Percentiles rank a stretch among this genome's conserved stretches.
These are phyloP conservation scores for Cephalopterus ornatus DNA, from an alignment of 2,113 vertebrate species.

Conservation along the genomic window DNA sequence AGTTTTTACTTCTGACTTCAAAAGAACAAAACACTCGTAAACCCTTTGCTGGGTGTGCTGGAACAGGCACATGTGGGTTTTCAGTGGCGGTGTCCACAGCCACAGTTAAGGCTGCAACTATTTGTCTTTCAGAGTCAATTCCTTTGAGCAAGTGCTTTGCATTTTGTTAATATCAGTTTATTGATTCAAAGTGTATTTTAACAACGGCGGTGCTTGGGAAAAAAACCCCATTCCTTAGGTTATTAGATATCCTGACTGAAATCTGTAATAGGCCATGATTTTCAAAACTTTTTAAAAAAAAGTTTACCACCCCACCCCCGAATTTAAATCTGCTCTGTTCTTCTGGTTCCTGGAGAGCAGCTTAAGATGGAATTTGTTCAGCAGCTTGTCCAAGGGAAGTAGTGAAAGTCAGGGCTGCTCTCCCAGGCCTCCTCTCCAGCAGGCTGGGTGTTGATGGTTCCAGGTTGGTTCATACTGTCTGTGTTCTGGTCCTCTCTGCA, in stretches of 20 bases:
- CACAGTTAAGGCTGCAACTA: background rate
- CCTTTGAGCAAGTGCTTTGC: background rate
- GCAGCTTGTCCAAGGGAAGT: background rate
- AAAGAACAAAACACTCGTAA: background rate
- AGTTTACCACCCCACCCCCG: fast-evolving
- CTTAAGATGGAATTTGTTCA: background rate
- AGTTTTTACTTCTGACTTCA: background rate
- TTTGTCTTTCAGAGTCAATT: background rate
- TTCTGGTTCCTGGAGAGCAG: background rate
- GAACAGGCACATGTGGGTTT: fast-evolving
- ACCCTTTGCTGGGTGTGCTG: background rate
- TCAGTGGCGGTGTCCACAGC: background rate
- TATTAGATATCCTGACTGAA: background rate
- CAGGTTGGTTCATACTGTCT: fast-evolving
- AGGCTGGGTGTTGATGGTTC: background rate
- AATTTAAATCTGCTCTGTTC: background rate
- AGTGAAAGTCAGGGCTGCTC: background rate
- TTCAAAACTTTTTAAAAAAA: background rate
- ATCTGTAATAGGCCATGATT: background rate
- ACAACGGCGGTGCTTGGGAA: background rate
- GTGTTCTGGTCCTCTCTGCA: background rate
- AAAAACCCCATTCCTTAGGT: background rate
- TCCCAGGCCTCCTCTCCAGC: background rate
- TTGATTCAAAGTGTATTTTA: background rate
- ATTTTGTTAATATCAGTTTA: background rate